Conservation (phyloP, 2,797 vertebrate species). For the Discoglossus pictus region DNA sequence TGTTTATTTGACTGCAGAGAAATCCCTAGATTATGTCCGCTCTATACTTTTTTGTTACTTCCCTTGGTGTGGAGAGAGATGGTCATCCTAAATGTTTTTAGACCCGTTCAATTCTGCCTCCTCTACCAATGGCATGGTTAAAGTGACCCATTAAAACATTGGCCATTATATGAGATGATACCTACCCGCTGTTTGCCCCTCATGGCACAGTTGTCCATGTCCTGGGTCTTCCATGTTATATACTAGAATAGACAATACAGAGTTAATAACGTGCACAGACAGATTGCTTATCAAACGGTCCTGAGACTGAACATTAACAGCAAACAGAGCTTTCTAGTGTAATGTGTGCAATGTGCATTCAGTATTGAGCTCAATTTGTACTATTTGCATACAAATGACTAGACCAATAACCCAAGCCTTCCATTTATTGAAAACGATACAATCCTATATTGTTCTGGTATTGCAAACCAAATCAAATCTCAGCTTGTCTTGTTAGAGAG, state of each 20-base stretch:
- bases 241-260: slow-evolving; percentile 53
- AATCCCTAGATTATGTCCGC: no score
- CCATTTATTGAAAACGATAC: not conserved
- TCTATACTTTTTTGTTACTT: no score
- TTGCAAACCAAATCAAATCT: slow-evolving; percentile 13
- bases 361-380: not conserved
- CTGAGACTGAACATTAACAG: not conserved
- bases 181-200: slow-evolving; percentile 68
- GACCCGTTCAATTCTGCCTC: no score
- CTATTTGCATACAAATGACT: slow-evolving; percentile 12
- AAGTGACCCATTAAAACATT: no score
- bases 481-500: not conserved
- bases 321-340: not conserved
- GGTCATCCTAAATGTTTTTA: no score
- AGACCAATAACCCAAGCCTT: not conserved
- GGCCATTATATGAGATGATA: no score
- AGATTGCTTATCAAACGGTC: not conserved
- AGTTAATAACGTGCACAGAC: not conserved
- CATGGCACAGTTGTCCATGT: slow-evolving; percentile 68
- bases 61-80: no score
- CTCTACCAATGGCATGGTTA: no score
- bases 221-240: slow-evolving; percentile 68
- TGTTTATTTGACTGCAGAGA: no score
- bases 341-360: not conserved
- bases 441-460: not conserved